Evolutionary conservation across 2,797 vertebrate genomes (phyloP), one percentile per base, ranked within the genome.

Genomic region (Poecilia wingei): DNA sequence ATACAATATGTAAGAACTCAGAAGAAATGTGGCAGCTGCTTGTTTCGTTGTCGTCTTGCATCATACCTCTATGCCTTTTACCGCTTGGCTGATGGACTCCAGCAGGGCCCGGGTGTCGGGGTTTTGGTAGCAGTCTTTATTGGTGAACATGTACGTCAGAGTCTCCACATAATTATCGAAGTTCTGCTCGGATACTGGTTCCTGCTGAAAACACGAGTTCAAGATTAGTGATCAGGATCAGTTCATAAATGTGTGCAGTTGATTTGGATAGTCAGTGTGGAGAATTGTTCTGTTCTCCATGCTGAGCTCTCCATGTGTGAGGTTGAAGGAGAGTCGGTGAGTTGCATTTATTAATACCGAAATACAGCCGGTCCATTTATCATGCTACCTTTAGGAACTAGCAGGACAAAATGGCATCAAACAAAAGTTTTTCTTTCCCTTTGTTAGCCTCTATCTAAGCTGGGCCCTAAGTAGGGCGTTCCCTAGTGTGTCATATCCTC

Each of bases 51-150:
- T n/a, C 13, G 85, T 74, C 87, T 81, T 80, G 76, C 33, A 1
- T 95, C 97, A 99, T 91, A 99, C 98, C 92, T 99, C 97, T 64
- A 99, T 99, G 90, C 98, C 98, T 93, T 98, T 98, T 87, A 99
- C 97, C 0, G 98, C 98, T 95, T 99, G 98, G 94, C 99, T 98
- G 95, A 99, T 99, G 93, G 96, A 99, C 92, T 99, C 98, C 33
- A 99, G 96, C 84, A 99, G 96, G 75, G 97, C 98, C 87, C 97
- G 97, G 96, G 98, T 98, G 91, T 98, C 98, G 0, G 98, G 98
- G 94, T 98, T 98, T 96, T 97, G 98, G 94, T 98, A 99, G 96
- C 98, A 98, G 93, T 99, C 98, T 94, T 97, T 98, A 89, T 98
- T 98, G 90, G 97, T 98, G 92, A 98, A 99, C 98, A 99, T 99